These are phyloP conservation scores for Eilema caniola DNA, from an alignment of 2,888 invertebrate genomes.

Conservation along the genomic window DNA sequence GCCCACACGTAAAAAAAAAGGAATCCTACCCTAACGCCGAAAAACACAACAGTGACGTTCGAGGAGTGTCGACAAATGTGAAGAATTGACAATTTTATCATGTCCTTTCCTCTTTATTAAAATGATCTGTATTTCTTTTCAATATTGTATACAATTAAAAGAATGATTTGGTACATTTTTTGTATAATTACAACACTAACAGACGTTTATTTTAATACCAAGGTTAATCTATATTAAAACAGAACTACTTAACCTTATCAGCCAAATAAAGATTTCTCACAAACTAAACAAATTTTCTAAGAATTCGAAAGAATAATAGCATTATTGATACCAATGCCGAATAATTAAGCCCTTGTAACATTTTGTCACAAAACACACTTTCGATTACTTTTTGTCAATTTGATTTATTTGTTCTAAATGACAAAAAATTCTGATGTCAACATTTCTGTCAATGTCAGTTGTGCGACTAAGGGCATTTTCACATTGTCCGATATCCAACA, in stretches of 20 bases:
- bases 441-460: not conserved
- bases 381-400: constrained; percentile 55
- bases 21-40: too few species aligned
- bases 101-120: too few species aligned
- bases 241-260: constrained; percentile 34
- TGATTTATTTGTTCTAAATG: not conserved
- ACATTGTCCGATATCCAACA: too few species aligned
- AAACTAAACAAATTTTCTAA: constrained; percentile 32
- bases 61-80: too few species aligned
- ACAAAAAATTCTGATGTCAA: not conserved
- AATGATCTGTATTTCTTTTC: too few species aligned
- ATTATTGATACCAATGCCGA: constrained; percentile 54
- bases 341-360: constrained; percentile 70
- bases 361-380: constrained; percentile 71
- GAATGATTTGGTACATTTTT: not conserved
- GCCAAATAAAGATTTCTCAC: constrained; percentile 36
- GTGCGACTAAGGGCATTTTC: too few species aligned
- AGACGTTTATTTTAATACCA: too few species aligned
- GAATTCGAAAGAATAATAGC: constrained; percentile 33
- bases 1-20: too few species aligned
- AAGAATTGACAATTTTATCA: too few species aligned
- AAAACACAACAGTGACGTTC: too few species aligned
- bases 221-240: not conserved
- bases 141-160: too few species aligned
- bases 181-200: not conserved